These are phyloP conservation scores for Dusona sp. DNA, from an alignment of 2,888 invertebrate genomes.

Conservation along the genomic window DNA sequence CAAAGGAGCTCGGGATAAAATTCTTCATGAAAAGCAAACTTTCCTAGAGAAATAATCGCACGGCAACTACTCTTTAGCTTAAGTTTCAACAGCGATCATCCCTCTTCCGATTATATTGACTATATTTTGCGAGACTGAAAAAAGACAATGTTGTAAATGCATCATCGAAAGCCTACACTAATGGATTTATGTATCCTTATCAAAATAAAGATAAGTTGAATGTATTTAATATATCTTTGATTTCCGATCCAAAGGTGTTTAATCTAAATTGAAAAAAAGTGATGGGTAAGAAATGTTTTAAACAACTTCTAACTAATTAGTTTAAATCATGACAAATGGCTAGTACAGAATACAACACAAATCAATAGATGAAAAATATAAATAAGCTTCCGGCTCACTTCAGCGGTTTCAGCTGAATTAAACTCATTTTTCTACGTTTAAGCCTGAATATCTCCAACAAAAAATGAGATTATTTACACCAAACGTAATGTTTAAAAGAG, in stretches of 20 bases:
- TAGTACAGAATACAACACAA: too few species aligned
- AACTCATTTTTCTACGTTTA: too few species aligned
- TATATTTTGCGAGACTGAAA: constrained; percentile 48
- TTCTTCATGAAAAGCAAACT: neutral
- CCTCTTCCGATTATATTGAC: neutral
- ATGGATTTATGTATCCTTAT: constrained; percentile 61
- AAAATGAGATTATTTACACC: too few species aligned
- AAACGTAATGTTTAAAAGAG: too few species aligned
- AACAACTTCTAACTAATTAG: too few species aligned
- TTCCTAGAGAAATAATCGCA: neutral
- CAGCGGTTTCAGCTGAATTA: too few species aligned
- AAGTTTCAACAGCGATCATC: neutral
- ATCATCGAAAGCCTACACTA: constrained; percentile 55
- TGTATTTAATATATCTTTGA: constrained; percentile 31
- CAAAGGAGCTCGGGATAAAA: constrained; percentile 1
- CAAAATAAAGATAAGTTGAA: constrained; percentile 64
- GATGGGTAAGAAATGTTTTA: neutral
- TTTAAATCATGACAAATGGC: too few species aligned
- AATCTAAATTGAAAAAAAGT: too few species aligned
- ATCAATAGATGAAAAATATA: too few species aligned
- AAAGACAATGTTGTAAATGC: constrained; percentile 57
- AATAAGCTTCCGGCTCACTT: too few species aligned
- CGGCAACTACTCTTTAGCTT: neutral
- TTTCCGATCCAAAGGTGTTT: too few species aligned
- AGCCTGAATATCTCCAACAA: too few species aligned